phyloP scores from a whole-genome alignment of 2,888 invertebrate species.

The Stegana nigrithorax region DNA sequence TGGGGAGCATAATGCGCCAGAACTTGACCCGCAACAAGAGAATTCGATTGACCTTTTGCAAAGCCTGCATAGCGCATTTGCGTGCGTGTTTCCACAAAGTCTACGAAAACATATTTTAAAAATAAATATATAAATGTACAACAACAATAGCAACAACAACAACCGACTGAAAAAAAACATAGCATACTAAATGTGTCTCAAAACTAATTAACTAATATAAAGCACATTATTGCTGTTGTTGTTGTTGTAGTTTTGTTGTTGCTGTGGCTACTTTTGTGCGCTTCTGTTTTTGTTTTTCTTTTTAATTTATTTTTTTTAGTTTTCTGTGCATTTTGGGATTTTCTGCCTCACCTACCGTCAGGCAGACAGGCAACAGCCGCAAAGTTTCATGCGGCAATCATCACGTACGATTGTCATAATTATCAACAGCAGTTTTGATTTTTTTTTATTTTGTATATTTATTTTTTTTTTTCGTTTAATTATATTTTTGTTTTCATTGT shows the following conservation, averaged over 20 bases:
- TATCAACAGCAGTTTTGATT: too few relatives aligned
- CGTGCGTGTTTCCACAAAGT: slow-evolving; percentile 36
- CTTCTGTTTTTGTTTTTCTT: slow-evolving; percentile 11
- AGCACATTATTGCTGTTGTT: too few relatives aligned
- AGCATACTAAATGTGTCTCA: too few relatives aligned
- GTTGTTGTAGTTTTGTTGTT: too few relatives aligned
- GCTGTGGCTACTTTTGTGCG: too few relatives aligned
- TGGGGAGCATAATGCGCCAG: slow-evolving; percentile 43
- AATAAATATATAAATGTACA: slow-evolving; percentile 55
- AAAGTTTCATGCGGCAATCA: slow-evolving; percentile 52
- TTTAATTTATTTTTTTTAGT: slow-evolving; percentile 7
- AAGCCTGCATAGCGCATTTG: slow-evolving; percentile 30
- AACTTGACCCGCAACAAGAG: slow-evolving; percentile 56
- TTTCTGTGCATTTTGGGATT: slow-evolving; percentile 19
- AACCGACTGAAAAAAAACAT: too few relatives aligned
- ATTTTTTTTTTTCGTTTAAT: too few relatives aligned
- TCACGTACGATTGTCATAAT: slow-evolving; percentile 67
- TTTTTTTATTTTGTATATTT: too few relatives aligned
- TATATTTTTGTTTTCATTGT: slow-evolving; percentile 59
- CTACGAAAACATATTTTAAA: slow-evolving; percentile 45
- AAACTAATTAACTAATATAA: background rate
- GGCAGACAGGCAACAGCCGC: too few relatives aligned
- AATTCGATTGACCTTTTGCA: slow-evolving; percentile 46
- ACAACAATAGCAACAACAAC: too few relatives aligned
- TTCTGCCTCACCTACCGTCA: slow-evolving; percentile 16